Conservation (phyloP, 37 sponge, comb jelly and placozoan genomes). For the Lycopodina hypogea region DNA sequence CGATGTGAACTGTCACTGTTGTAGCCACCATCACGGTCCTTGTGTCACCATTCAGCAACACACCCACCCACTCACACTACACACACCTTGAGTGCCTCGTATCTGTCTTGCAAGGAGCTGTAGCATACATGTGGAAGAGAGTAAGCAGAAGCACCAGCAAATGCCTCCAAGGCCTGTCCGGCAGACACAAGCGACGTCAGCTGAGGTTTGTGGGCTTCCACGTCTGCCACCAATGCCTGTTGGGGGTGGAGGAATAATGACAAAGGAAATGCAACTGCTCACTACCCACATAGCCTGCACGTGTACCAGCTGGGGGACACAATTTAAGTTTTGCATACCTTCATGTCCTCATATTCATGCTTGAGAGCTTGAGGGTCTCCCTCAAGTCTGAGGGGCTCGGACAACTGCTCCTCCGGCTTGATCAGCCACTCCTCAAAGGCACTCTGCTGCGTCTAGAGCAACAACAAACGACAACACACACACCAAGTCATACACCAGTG, state of each 20-base stretch:
- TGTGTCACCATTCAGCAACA: no score
- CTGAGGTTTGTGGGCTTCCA: conserved; percentile 36
- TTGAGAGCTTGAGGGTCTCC: conserved; percentile 50
- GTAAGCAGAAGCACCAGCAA: not conserved
- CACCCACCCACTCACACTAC: no score
- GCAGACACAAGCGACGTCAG: conserved; percentile 7
- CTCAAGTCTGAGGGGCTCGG: conserved; percentile 17
- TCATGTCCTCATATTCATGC: conserved; percentile 28
- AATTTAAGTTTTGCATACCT: conserved; percentile 28
- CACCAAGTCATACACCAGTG: no score
- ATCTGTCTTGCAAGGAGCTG: conserved; percentile 40
- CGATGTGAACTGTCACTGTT: no score
- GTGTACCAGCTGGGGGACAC: no score
- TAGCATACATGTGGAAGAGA: conserved; percentile 39
- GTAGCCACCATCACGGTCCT: no score
- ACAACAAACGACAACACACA: not conserved
- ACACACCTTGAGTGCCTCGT: conserved; percentile 21
- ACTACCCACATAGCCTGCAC: no score
- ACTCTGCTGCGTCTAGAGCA: conserved; percentile 8
- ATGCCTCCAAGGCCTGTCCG: conserved; percentile 34
- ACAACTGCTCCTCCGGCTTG: conserved; percentile 38
- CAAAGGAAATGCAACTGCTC: not conserved
- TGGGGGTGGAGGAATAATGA: not conserved
- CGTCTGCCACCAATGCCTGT: conserved; percentile 41
- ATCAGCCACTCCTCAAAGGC: conserved; percentile 56